These are phyloP conservation scores for Timema cristinae DNA, from an alignment of 2,888 invertebrate genomes.

Conservation along the genomic window DNA sequence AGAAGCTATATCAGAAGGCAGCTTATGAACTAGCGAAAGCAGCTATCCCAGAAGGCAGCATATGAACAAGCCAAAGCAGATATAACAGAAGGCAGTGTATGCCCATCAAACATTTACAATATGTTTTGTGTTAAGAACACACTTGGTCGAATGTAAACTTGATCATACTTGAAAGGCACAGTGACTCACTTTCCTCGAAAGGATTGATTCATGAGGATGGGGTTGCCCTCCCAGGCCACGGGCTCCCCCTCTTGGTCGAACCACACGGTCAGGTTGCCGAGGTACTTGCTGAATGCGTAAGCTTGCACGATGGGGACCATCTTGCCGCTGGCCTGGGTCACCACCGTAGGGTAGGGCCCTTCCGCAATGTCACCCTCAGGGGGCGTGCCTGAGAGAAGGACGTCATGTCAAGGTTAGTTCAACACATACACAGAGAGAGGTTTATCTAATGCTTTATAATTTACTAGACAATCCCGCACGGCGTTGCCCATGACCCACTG, in stretches of 20 bases:
- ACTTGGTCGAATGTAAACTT: too few relatives aligned
- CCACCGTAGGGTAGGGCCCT: slow-evolving; percentile 45
- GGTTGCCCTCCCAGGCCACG: slow-evolving; percentile 64
- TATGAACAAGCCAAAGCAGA: too few relatives aligned
- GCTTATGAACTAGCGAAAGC: too few relatives aligned
- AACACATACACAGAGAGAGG: neutral
- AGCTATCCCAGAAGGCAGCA: too few relatives aligned
- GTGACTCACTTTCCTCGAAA: slow-evolving; percentile 29
- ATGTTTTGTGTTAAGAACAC: too few relatives aligned
- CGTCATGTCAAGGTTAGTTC: neutral
- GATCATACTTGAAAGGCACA: too few relatives aligned
- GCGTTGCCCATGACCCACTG: too few relatives aligned
- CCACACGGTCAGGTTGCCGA: slow-evolving; percentile 69
- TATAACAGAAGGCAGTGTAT: too few relatives aligned
- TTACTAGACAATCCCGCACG: too few relatives aligned
- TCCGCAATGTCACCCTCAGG: slow-evolving; percentile 42
- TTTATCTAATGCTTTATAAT: neutral
- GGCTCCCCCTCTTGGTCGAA: slow-evolving; percentile 67
- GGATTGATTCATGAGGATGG: slow-evolving; percentile 60
- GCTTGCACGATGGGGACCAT: slow-evolving; percentile 45
- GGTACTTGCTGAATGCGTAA: slow-evolving; percentile 54
- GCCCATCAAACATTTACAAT: too few relatives aligned
- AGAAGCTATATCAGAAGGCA: too few relatives aligned
- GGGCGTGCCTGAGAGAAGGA: slow-evolving; percentile 21
- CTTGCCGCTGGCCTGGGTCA: slow-evolving; percentile 37